Evolutionary conservation across 2,113 vertebrate species (phyloP).

Genomic region (Carassius carassius): DNA sequence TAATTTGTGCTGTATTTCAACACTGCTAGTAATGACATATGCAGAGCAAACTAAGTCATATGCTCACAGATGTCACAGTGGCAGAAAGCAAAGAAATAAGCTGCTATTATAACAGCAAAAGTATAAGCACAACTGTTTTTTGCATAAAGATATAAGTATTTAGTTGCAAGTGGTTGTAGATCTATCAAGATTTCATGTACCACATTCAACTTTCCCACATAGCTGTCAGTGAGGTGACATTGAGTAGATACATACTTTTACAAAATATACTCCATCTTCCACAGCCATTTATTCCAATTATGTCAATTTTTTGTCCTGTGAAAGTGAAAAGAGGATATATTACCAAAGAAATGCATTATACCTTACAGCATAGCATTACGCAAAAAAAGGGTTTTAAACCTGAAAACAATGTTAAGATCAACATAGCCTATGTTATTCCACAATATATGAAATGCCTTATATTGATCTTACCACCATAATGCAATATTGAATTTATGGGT

Average conservation of each 20-base stretch:
- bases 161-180: not conserved
- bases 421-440: not conserved
- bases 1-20: too few species aligned
- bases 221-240: slow-evolving; percentile 10
- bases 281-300: slow-evolving; percentile 27
- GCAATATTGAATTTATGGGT: not conserved
- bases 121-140: not conserved
- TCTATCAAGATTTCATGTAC: not conserved
- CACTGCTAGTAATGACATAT: too few species aligned
- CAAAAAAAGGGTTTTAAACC: not conserved
- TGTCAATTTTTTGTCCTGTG: slow-evolving; percentile 19
- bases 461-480: not conserved
- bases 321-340: not conserved
- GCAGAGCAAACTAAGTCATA: too few species aligned
- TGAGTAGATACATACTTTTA: not conserved
- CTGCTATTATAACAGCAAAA: not conserved
- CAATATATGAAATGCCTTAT: not conserved
- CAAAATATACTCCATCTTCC: slow-evolving; percentile 16
- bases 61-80: too few species aligned
- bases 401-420: not conserved
- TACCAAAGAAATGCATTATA: not conserved
- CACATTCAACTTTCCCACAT: not conserved
- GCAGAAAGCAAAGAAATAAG: too few species aligned
- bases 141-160: slow-evolving; percentile 2
- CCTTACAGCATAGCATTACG: not conserved